Evolutionary conservation across 2,888 invertebrate species (phyloP), one percentile per base, ranked within the genome.

Genomic region (Periphyllus acericola): DNA sequence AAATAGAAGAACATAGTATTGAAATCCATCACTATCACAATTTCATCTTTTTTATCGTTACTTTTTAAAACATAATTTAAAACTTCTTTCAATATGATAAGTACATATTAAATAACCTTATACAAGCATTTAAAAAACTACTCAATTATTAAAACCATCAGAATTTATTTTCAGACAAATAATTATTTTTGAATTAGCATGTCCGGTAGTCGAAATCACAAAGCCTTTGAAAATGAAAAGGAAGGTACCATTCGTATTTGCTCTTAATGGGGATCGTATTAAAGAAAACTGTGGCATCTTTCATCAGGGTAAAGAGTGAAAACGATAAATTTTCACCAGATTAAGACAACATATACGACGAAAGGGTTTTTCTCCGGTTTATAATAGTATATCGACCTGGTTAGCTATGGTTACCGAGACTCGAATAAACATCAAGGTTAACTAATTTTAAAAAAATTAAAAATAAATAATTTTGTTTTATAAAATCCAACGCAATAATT

Each of bases 161-260:
- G 52, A 52, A 6, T 72, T 55, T 68, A 19, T 83, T 72, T 36
- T 17, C 29, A 9, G 29, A 60, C 32, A 60, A 83, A 75, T 11
- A 40, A 74, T 83, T 75, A 75, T 83, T 75, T 75, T 14, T 66
- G 40, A 29, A 83, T 72, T 36, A 40, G 21, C 36, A 60, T 83
- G 60, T 83, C 60, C 21, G 52, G 21, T 25, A 21, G 52, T 11
- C 66, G 29, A 83, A 36, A 66, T 60, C 36, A 55, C 55, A 72
- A 82, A 3, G 34, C 5, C 14, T 19, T 21, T 29, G 14, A 74
- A 83, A 83, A 75, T 66, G 0, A 1, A n/a, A 75, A 74, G n/a
- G 9, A 55, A 46, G 25, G 40, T 71, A 68, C 46, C 3, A 29
- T 83, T 36, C 55, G 60, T 83, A 74, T 83, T 83, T 74, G 55